phyloP scores from a whole-genome alignment of 2,797 vertebrate species.

The Gallinago nigripennis region DNA sequence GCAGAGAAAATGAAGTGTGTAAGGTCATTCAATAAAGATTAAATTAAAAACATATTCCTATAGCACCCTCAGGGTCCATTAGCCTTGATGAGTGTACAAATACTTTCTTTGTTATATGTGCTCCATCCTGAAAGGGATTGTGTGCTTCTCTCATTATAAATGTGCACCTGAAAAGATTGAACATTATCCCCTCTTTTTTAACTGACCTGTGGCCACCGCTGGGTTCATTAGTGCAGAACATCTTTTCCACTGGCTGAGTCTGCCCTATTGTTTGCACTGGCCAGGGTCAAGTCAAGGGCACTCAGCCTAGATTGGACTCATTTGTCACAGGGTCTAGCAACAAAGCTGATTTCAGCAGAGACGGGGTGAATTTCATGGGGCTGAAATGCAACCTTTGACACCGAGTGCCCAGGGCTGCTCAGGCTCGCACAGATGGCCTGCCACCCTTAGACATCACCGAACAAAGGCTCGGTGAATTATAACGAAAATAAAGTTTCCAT shows the following conservation, averaged over 20 bases:
- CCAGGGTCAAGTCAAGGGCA: slow-evolving; percentile 99
- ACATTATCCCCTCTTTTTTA: slow-evolving; percentile 88
- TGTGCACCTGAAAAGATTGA: slow-evolving; percentile 98
- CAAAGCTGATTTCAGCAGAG: slow-evolving; percentile 97
- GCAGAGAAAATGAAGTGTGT: slow-evolving; percentile 88
- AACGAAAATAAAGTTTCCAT: slow-evolving; percentile 82
- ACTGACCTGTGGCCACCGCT: slow-evolving; percentile 85
- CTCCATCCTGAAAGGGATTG: slow-evolving; percentile 88
- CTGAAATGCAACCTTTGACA: slow-evolving; percentile 92
- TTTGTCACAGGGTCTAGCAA: slow-evolving; percentile 97
- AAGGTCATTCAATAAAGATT: slow-evolving; percentile 86
- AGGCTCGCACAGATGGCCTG: slow-evolving; percentile 87
- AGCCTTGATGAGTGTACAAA: slow-evolving; percentile 89
- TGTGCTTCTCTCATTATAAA: slow-evolving; percentile 97
- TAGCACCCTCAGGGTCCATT: slow-evolving; percentile 82
- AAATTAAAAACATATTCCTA: slow-evolving; percentile 87
- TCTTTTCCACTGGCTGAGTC: slow-evolving; percentile 98
- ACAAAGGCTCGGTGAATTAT: slow-evolving; percentile 85
- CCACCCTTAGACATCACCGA: slow-evolving; percentile 83
- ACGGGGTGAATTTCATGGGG: slow-evolving; percentile 82
- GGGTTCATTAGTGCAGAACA: slow-evolving; percentile 99
- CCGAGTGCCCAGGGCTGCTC: slow-evolving; percentile 83
- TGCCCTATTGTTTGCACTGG: slow-evolving; percentile 96
- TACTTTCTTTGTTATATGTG: slow-evolving; percentile 90
- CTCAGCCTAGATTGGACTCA: slow-evolving; percentile 99